These are phyloP conservation scores for Epiblema foenella DNA, from an alignment of 2,888 invertebrate genomes.

Conservation along the genomic window DNA sequence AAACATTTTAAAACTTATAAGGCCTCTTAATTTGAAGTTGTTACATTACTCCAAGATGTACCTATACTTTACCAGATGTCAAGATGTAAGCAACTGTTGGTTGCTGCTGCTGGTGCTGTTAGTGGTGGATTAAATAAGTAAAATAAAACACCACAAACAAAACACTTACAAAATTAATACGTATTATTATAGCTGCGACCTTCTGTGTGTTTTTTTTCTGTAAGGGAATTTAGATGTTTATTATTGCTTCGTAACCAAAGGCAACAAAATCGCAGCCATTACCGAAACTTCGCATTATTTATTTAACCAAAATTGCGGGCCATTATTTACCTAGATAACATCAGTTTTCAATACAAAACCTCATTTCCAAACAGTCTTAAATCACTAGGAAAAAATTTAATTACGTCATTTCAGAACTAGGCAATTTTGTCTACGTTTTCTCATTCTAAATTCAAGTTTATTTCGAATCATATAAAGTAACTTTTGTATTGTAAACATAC, in stretches of 20 bases:
- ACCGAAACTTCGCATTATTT: background rate
- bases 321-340: conserved; percentile 4
- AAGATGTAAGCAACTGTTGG: too few species aligned
- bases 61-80: too few species aligned
- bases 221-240: background rate
- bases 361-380: background rate
- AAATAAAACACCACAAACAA: too few species aligned
- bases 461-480: background rate
- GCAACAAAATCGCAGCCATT: background rate
- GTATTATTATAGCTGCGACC: too few species aligned
- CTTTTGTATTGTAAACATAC: background rate
- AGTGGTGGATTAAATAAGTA: too few species aligned
- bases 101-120: too few species aligned
- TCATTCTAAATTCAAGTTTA: background rate
- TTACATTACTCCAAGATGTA: too few species aligned
- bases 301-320: conserved; percentile 1
- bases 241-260: background rate
- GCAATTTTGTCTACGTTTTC: background rate
- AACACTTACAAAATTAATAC: too few species aligned
- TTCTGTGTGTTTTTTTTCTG: too few species aligned
- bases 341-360: conserved; percentile 4
- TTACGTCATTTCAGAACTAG: background rate
- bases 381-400: background rate
- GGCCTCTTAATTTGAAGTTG: too few species aligned
- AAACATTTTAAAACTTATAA: too few species aligned